Conservation (phyloP, 2,113 vertebrate species). For the Zeus faber region DNA sequence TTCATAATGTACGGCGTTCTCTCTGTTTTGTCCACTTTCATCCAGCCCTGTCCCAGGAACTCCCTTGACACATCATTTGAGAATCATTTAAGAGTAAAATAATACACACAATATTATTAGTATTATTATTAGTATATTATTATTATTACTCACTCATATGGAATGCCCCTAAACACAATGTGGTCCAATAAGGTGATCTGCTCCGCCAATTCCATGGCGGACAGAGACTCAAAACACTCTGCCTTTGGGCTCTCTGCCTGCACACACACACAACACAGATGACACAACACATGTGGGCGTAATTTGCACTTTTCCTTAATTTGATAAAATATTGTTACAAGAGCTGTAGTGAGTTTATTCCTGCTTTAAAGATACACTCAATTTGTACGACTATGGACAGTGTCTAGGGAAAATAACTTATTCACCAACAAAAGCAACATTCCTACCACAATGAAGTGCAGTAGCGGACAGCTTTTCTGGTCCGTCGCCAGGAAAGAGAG, state of each 20-base stretch:
- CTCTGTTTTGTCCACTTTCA: slow-evolving; percentile 86
- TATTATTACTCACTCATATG: slow-evolving; percentile 86
- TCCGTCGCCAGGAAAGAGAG: slow-evolving; percentile 30
- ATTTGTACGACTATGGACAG: no score
- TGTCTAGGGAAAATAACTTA: background rate
- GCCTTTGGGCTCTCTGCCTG: slow-evolving; percentile 77
- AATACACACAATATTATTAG: background rate
- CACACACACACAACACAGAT: slow-evolving; percentile 9
- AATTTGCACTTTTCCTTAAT: background rate
- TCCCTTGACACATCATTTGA: slow-evolving; percentile 65
- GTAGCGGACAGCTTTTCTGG: slow-evolving; percentile 69
- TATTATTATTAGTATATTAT: no score
- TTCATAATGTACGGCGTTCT: slow-evolving; percentile 87
- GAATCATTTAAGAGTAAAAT: background rate
- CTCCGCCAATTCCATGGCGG: slow-evolving; percentile 88
- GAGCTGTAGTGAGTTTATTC: background rate
- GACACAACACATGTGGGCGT: background rate
- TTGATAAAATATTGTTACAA: slow-evolving; percentile 20
- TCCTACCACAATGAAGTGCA: slow-evolving; percentile 73
- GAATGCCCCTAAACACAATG: slow-evolving; percentile 85
- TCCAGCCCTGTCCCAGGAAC: slow-evolving; percentile 90
- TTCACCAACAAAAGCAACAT: background rate
- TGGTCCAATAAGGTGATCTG: slow-evolving; percentile 89
- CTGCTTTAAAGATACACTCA: no score
- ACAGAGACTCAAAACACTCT: slow-evolving; percentile 84